These are phyloP conservation scores for Leucophenga varia DNA, from an alignment of 1,140 invertebrate species.

Conservation along the genomic window DNA sequence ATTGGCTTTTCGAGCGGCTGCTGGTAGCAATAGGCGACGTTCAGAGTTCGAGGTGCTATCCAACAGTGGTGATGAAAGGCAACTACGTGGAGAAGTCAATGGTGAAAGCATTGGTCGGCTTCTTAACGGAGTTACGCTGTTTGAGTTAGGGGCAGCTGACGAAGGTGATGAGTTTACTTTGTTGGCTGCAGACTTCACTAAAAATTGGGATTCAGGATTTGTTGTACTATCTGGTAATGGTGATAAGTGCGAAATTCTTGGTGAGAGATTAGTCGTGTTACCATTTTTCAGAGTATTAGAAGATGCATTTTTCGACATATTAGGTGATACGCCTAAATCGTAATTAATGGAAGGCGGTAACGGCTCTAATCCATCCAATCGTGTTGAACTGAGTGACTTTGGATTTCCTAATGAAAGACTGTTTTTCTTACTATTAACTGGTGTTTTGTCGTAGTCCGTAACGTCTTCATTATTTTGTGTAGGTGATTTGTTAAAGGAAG, in stretches of 20 bases:
- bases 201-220: too few species aligned
- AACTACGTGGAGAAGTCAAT: conserved; percentile 39
- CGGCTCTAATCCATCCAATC: conserved; percentile 33
- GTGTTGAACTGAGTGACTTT: conserved; percentile 35
- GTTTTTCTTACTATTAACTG: conserved; percentile 27
- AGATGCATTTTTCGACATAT: conserved; percentile 17
- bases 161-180: too few species aligned
- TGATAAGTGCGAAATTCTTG: too few species aligned
- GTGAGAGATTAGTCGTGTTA: too few species aligned
- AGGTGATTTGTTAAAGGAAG: too few species aligned
- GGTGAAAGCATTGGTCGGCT: conserved; percentile 25
- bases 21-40: conserved; percentile 15
- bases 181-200: too few species aligned
- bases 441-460: conserved; percentile 30
- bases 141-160: too few species aligned
- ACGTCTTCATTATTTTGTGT: conserved; percentile 31
- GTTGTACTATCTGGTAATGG: too few species aligned
- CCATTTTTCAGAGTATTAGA: background rate
- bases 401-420: conserved; percentile 6
- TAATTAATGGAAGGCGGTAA: conserved; percentile 32
- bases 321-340: conserved; percentile 40
- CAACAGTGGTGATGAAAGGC: conserved; percentile 33
- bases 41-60: conserved; percentile 40
- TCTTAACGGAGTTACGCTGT: too few species aligned
- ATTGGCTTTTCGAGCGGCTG: conserved; percentile 17